Evolutionary conservation across 1,140 invertebrate genomes (phyloP), one percentile per base, ranked within the genome.

Genomic region (Bombus pyrosoma): DNA sequence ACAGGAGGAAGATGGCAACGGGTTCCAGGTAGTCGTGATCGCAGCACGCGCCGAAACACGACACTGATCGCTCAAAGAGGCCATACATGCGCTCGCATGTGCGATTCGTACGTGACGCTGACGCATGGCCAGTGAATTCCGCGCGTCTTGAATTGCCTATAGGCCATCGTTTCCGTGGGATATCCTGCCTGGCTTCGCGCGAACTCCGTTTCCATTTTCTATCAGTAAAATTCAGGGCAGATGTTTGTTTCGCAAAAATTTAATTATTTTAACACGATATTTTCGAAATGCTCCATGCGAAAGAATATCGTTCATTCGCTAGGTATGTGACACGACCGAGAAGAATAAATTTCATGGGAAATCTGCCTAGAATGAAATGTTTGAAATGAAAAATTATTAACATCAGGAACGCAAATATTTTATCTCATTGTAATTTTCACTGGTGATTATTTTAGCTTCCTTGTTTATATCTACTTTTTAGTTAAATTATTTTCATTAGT

Each of bases 21-120:
- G 89, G 87, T 94, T 93, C 93, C 90, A 92, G 82, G 84, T 87
- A 90, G 47, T 53, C 47, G 92, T 91, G 90, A 91, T 92, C 87
- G 81, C 88, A 94, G 93, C 93, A 94, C 93, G 94, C 92, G 94
- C 93, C 93, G 93, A 94, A 94, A 94, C 90, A 81, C 88, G 93
- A 94, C 85, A 94, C 93, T 89, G 85, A 75, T 73, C 85, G 81
- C 41, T 66, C 87, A 78, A 85, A 43, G 93, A 94, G 91, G 88
- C 94, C 93, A 89, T 93, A 93, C 83, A 86, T 83, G 87, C 87
- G 91, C 89, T 89, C 86, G 78, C 72, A 80, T 80, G 86, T 81
- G 73, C 53, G 80, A 82, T 68, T 83, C 81, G 71, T 71, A 72
- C 62, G 66, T 77, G 75, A 78, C 68, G 22, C 47, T 62, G 71